phyloP scores from a whole-genome alignment of 2,888 invertebrate genomes.

The Ditula angustiorana region DNA sequence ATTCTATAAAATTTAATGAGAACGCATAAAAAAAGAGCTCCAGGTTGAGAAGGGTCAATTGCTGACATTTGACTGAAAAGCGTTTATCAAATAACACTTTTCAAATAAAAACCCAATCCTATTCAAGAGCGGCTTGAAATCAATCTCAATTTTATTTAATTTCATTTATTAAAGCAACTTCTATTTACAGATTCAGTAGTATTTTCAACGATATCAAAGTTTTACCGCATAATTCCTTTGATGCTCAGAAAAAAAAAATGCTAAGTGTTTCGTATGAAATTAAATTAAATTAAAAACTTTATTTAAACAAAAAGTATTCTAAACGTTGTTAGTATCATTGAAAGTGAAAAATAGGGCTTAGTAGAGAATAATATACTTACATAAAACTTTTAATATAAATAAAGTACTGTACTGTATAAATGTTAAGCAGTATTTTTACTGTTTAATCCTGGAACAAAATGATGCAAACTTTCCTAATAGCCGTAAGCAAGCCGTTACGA shows the following conservation, averaged over 20 bases:
- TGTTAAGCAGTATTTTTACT: neutral
- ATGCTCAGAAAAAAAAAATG: no score
- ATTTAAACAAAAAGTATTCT: no score
- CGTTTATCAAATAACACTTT: conserved; percentile 24
- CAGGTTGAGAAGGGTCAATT: conserved; percentile 10
- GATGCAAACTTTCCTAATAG: conserved; percentile 30
- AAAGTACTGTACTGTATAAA: neutral
- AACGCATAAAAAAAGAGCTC: neutral
- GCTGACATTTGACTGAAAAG: conserved; percentile 8
- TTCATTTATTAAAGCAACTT: conserved; percentile 13
- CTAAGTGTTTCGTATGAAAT: no score
- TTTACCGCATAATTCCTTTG: no score
- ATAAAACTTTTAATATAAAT: no score
- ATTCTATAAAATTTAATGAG: neutral
- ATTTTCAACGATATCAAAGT: no score
- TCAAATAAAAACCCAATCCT: conserved; percentile 21
- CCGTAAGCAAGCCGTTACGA: conserved; percentile 26
- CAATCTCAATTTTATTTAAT: neutral
- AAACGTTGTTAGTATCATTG: no score
- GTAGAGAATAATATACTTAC: no score
- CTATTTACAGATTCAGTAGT: neutral
- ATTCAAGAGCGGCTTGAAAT: neutral
- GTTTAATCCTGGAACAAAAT: conserved; percentile 9
- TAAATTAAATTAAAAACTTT: no score
- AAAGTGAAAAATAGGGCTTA: no score